These are phyloP conservation scores for Spodoptera exigua DNA, from an alignment of 2,888 invertebrate genomes.

Conservation along the genomic window DNA sequence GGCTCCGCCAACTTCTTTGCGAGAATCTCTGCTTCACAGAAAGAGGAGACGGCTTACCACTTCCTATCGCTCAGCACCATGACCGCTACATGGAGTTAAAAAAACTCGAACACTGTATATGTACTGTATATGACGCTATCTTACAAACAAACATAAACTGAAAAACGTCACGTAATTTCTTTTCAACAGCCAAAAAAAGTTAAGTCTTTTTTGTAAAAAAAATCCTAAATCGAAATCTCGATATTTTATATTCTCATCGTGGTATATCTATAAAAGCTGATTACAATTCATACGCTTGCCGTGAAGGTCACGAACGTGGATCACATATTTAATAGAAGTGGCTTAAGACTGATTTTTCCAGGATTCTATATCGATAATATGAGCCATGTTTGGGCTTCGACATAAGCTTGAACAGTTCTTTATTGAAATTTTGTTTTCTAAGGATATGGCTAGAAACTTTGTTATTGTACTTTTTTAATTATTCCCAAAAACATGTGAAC, in stretches of 20 bases:
- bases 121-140: no score
- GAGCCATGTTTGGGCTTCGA: conserved; percentile 1
- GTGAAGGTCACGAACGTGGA: conserved; percentile 42
- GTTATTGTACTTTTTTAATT: no score
- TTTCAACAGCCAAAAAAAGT: conserved; percentile 42
- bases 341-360: conserved; percentile 15
- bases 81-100: no score
- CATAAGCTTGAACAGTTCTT: conserved; percentile 12
- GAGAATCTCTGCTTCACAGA: no score
- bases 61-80: no score
- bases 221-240: conserved; percentile 33
- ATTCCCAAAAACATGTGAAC: no score
- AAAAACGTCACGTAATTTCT: conserved; percentile 32
- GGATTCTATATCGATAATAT: conserved; percentile 12
- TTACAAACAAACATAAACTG: conserved; percentile 11
- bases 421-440: conserved; percentile 3
- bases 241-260: conserved; percentile 51
- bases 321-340: conserved; percentile 39
- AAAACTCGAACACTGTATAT: no score
- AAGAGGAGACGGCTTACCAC: no score
- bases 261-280: conserved; percentile 49
- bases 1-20: no score
- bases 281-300: conserved; percentile 51
- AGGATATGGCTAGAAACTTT: not conserved
- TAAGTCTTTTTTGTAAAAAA: conserved; percentile 48